Percentiles rank a stretch among this genome's conserved stretches.
Evolutionary conservation across 1,140 invertebrate species (phyloP).

Genomic region (Notospermus geniculatus): DNA sequence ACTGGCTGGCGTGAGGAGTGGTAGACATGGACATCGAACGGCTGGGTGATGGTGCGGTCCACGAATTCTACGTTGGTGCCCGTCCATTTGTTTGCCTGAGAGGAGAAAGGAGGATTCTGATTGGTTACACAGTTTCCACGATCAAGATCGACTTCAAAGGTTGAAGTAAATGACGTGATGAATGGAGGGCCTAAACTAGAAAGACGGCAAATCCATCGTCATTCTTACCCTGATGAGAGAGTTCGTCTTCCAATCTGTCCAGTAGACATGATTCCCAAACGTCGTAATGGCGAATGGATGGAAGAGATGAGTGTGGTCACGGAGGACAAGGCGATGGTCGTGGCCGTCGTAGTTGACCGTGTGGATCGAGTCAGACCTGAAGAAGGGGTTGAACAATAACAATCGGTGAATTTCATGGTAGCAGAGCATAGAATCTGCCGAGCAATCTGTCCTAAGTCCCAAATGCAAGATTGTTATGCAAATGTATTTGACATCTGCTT

Average conservation of each 20-base stretch:
- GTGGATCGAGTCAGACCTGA: slow-evolving; percentile 79
- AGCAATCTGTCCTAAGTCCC: too few relatives aligned
- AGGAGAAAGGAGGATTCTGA: slow-evolving; percentile 7
- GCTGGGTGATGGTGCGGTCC: slow-evolving; percentile 66
- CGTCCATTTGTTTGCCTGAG: slow-evolving; percentile 67
- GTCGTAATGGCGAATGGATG: slow-evolving; percentile 86
- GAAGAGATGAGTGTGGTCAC: slow-evolving; percentile 60
- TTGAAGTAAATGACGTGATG: too few relatives aligned
- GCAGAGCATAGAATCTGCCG: too few relatives aligned
- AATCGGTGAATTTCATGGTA: too few relatives aligned
- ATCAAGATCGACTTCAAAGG: too few relatives aligned
- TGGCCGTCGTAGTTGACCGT: slow-evolving; percentile 67
- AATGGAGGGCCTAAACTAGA: too few relatives aligned
- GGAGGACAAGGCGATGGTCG: slow-evolving; percentile 59
- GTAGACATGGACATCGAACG: slow-evolving; percentile 82
- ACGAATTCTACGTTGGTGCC: slow-evolving; percentile 62
- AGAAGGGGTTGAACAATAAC: slow-evolving; percentile 24
- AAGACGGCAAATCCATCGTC: not conserved
- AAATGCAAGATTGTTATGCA: too few relatives aligned
- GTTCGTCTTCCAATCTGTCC: slow-evolving; percentile 91
- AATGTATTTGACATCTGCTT: too few relatives aligned
- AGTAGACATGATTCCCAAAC: slow-evolving; percentile 84
- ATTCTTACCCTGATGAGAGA: slow-evolving; percentile 66
- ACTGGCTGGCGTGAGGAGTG: slow-evolving; percentile 74
- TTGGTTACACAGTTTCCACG: too few relatives aligned